Percentiles rank a stretch among this genome's conserved stretches.
Evolutionary conservation across 1,140 invertebrate species (phyloP).

Genomic region (Pantala flavescens): DNA sequence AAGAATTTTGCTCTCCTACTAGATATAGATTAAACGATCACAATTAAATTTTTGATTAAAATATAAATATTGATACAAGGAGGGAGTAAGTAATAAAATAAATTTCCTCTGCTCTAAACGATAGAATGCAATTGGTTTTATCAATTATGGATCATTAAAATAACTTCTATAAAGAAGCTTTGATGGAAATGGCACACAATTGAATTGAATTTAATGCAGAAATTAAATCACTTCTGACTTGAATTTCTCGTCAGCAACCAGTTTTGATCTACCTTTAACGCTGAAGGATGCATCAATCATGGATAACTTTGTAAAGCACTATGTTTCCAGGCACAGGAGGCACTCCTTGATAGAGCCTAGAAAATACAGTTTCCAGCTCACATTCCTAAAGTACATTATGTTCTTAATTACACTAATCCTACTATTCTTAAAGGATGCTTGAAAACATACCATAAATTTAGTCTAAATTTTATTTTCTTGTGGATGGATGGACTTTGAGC

Average conservation of each 20-base stretch:
- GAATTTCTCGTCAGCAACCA: neutral
- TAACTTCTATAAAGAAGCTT: neutral
- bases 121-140: neutral
- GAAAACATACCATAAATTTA: neutral
- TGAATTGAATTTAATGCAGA: neutral
- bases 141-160: neutral
- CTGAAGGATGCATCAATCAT: neutral
- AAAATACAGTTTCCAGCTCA: neutral
- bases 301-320: neutral
- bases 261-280: too few relatives aligned
- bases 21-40: neutral
- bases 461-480: neutral
- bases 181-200: neutral
- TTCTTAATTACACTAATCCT: neutral
- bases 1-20: neutral
- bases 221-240: neutral
- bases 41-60: neutral
- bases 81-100: neutral
- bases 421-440: neutral
- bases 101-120: neutral
- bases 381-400: neutral
- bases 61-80: neutral
- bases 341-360: neutral
- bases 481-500: conserved; percentile 8
- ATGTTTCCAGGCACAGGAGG: conserved; percentile 7